Evolutionary conservation across 1,140 invertebrate species (phyloP), one percentile per base, ranked within the genome.

Genomic region (Ceratina australensis): DNA sequence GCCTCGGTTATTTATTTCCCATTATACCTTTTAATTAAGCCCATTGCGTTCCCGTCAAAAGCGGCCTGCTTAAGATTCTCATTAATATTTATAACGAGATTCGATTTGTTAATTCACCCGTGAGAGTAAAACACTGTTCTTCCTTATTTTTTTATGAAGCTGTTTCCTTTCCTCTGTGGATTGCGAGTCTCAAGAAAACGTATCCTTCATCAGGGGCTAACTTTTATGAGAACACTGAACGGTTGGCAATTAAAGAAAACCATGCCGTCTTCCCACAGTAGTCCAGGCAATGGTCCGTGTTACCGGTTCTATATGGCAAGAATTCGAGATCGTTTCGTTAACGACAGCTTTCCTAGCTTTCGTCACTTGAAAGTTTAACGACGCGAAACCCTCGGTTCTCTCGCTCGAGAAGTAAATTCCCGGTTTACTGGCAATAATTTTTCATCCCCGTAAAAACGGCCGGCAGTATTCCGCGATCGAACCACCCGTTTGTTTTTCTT

Each of bases 221-320:
- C 77, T 86, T 83, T 86, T 79, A 78, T 61, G 81, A 81, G 79
- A 60, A 76, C 66, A 57, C 71, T 63, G 74, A 65, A 80, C 63
- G 69, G 74, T 49, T 69, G 82, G 79, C 79, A 87, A 88, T 87
- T 87, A 86, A 87, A 87, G 85, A 84, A 87, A 88, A 87, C 74
- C 80, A 72, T 87, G 82, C 65, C 76, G 82, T 66, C 67, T 86
- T 72, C 72, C 59, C 24, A 56, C 54, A 65, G 76, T 50, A 60
- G 72, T n/a, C 33, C 71, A 72, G 52, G 80, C 79, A 86, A 86
- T 84, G 80, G 83, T 50, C 84, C 79, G 56, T 83, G 65, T 47
- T 49, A n/a, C 33, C 47, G 75, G 26, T 24, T 47, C 28, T 28
- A 61, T n/a, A 52, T 33, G 59, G 68, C 54, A 74, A 63, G 64